phyloP scores from a whole-genome alignment of 2,113 vertebrate genomes.

The Phrynosoma platyrhinos region DNA sequence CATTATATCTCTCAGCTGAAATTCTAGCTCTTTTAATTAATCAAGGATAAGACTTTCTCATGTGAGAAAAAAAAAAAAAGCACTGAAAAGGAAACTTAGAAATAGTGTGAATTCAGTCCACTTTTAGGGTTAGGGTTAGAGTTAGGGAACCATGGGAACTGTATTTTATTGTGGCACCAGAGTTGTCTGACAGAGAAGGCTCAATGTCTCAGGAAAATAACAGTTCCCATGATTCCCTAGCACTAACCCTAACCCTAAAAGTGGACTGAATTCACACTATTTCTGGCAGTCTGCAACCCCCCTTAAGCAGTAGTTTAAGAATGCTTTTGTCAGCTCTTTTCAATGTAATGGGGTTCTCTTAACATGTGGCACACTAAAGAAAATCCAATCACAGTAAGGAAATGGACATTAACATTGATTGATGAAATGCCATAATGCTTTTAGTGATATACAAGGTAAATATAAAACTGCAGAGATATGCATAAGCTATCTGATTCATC shows the following conservation, averaged over 20 bases:
- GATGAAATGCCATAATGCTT: constrained; percentile 5
- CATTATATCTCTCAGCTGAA: background rate
- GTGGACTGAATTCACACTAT: no score
- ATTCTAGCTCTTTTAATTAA: background rate
- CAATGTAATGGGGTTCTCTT: background rate
- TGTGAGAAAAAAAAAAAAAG: background rate
- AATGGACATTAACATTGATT: background rate
- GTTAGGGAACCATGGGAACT: no score
- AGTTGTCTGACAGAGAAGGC: no score
- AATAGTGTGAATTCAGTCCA: no score
- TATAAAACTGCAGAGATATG: constrained; percentile 6
- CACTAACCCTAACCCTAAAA: no score
- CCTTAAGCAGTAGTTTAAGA: background rate
- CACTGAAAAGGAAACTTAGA: background rate
- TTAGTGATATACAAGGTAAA: background rate
- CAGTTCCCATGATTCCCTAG: no score
- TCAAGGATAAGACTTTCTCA: background rate
- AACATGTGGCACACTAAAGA: background rate
- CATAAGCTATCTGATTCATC: background rate
- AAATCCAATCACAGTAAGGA: background rate
- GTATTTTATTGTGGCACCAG: no score
- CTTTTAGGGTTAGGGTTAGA: no score
- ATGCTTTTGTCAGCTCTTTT: background rate
- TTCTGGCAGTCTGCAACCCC: no score
- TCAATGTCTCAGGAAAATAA: no score